A percentile compares a stretch with the other conserved stretches of the same genome.
Conservation (phyloP, 2,888 invertebrate genomes). For the Crepidodera aurea region DNA sequence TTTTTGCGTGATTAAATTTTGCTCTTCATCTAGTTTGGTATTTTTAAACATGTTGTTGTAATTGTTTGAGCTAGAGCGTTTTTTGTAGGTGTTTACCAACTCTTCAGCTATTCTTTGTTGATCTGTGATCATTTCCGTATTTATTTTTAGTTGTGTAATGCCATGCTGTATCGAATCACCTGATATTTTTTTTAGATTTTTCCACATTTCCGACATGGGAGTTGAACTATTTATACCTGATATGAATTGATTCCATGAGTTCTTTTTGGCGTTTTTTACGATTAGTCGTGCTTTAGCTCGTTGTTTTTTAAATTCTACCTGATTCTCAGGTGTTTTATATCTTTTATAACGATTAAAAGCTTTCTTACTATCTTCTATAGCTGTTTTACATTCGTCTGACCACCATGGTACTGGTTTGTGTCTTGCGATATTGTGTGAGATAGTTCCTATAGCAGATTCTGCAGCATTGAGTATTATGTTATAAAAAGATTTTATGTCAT, state of each 20-base stretch:
- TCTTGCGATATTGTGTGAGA: neutral
- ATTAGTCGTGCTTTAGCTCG: no score
- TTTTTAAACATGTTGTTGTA: no score
- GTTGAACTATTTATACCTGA: conserved; percentile 1
- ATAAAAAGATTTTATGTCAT: no score
- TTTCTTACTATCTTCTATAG: neutral
- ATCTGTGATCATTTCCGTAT: neutral
- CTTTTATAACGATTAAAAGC: conserved; percentile 8
- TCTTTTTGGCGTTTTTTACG: conserved; percentile 1
- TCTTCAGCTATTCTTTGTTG: no score
- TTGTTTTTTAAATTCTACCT: conserved; percentile 1
- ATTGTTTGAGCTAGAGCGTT: no score
- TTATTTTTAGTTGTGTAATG: neutral
- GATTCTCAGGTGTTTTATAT: neutral
- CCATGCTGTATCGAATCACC: neutral
- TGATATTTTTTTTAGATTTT: neutral
- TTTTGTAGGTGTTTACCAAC: no score
- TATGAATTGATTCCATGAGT: neutral
- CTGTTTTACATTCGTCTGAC: conserved; percentile 11
- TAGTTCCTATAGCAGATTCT: no score
- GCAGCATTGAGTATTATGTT: no score
- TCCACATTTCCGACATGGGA: neutral
- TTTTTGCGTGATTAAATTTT: neutral
- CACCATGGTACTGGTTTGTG: conserved; percentile 19
- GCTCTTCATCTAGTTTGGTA: no score